phyloP scores from a whole-genome alignment of 2,888 invertebrate species.

The Drosophila atroscutellata region DNA sequence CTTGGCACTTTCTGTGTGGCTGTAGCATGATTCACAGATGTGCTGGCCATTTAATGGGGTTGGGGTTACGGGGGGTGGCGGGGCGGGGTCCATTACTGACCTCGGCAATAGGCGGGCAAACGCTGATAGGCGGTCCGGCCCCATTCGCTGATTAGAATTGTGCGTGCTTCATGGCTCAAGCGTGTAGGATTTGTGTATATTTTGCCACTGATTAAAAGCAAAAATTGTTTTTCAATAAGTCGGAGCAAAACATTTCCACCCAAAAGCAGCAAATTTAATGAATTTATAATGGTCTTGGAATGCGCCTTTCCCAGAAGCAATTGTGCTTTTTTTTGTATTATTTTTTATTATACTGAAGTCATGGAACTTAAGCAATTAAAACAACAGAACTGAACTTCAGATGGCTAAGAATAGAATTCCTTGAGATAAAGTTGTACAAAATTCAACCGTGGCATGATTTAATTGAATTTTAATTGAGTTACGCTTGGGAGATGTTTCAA shows the following conservation, averaged over 20 bases:
- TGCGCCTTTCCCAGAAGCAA: slow-evolving; percentile 16
- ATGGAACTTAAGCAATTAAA: slow-evolving; percentile 37
- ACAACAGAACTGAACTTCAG: not conserved
- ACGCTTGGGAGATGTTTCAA: not conserved
- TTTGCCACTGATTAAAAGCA: slow-evolving; percentile 57
- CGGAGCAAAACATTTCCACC: slow-evolving; percentile 11
- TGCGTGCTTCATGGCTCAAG: slow-evolving; percentile 45
- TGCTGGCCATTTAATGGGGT: slow-evolving; percentile 6
- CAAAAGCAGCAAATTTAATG: slow-evolving; percentile 31
- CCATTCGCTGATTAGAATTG: slow-evolving; percentile 58
- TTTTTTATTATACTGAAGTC: slow-evolving; percentile 15
- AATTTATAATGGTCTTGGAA: slow-evolving; percentile 31
- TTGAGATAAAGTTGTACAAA: slow-evolving; percentile 1
- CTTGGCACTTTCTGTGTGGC: slow-evolving; percentile 23
- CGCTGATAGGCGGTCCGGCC: slow-evolving; percentile 31
- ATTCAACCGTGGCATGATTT: not conserved
- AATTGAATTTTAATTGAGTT: not conserved
- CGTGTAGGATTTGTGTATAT: slow-evolving; percentile 18
- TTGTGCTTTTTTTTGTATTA: not conserved
- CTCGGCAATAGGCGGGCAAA: slow-evolving; percentile 60
- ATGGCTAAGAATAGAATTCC: slow-evolving; percentile 25
- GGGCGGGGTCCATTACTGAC: slow-evolving; percentile 57
- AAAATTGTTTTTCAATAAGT: slow-evolving; percentile 62
- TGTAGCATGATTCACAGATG: slow-evolving; percentile 58
- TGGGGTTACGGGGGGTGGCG: not conserved